Conservation (phyloP, 2,888 invertebrate species). For the Hemithea aestivaria region DNA sequence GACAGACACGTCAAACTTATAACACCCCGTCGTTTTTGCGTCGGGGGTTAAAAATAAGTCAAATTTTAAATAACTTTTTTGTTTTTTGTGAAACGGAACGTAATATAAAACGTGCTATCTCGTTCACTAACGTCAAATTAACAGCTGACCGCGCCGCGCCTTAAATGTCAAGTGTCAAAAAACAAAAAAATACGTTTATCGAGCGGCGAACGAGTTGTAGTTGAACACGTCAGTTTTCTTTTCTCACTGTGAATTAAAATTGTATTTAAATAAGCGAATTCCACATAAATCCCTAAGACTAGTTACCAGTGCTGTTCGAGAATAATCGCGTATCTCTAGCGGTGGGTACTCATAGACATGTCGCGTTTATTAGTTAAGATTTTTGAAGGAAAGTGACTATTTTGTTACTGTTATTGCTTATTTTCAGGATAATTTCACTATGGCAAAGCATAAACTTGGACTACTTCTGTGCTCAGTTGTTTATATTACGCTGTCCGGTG, state of each 20-base stretch:
- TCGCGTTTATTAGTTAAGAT: conserved; percentile 13
- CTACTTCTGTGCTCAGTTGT: conserved; percentile 24
- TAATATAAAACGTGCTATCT: conserved; percentile 15
- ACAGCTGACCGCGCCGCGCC: conserved; percentile 33
- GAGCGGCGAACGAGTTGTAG: conserved; percentile 41
- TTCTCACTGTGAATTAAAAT: too few relatives aligned
- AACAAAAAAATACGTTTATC: conserved; percentile 7
- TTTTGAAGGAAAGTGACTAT: conserved; percentile 30
- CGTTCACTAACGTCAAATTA: conserved; percentile 24
- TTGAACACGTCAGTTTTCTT: conserved; percentile 64
- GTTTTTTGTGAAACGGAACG: conserved; percentile 43
- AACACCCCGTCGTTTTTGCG: too few relatives aligned
- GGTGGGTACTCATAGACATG: conserved; percentile 14
- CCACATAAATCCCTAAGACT: conserved; percentile 7
- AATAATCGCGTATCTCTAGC: conserved; percentile 29
- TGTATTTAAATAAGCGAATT: neutral
- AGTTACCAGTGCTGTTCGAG: conserved; percentile 21
- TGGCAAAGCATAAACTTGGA: conserved; percentile 33
- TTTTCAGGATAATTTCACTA: conserved; percentile 43
- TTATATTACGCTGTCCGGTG: conserved; percentile 33
- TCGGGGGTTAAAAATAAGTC: too few relatives aligned
- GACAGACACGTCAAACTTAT: too few relatives aligned
- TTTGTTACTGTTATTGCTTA: conserved; percentile 18
- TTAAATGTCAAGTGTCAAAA: conserved; percentile 35
- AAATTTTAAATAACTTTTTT: too few relatives aligned